Evolutionary conservation across 2,888 invertebrate genomes (phyloP).

Genomic region (Mesochorus sp.): DNA sequence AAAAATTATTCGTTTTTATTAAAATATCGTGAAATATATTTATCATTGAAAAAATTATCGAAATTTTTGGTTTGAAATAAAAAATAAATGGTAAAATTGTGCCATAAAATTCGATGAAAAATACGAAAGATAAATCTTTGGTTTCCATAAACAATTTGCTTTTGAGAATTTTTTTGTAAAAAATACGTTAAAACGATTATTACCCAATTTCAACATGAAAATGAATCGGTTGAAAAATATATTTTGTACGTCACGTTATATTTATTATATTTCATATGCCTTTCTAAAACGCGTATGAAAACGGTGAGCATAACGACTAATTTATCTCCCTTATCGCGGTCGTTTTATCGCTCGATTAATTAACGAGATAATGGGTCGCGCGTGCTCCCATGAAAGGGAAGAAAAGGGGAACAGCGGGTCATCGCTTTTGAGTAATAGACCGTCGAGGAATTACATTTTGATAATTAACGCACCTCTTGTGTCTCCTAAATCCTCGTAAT

Average conservation of each 20-base stretch:
- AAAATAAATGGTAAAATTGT: too few species aligned
- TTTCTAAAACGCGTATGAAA: background rate
- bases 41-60: background rate
- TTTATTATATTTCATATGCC: background rate
- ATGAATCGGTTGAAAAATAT: slow-evolving; percentile 12
- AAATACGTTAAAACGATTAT: too few species aligned
- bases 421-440: slow-evolving; percentile 50
- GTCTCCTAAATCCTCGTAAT: background rate
- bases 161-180: too few species aligned
- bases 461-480: slow-evolving; percentile 30
- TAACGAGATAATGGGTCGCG: slow-evolving; percentile 59
- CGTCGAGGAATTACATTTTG: slow-evolving; percentile 39
- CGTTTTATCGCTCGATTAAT: slow-evolving; percentile 64
- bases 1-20: too few species aligned
- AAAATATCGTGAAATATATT: too few species aligned
- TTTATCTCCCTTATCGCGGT: slow-evolving; percentile 61
- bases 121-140: too few species aligned
- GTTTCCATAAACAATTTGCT: too few species aligned
- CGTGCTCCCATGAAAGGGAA: slow-evolving; percentile 59
- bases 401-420: slow-evolving; percentile 44
- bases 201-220: background rate
- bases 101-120: too few species aligned
- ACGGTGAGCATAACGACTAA: slow-evolving; percentile 49
- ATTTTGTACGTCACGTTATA: background rate
- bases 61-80: too few species aligned